Conservation (phyloP, 1,140 invertebrate species). For the Eulimnadia texana region DNA sequence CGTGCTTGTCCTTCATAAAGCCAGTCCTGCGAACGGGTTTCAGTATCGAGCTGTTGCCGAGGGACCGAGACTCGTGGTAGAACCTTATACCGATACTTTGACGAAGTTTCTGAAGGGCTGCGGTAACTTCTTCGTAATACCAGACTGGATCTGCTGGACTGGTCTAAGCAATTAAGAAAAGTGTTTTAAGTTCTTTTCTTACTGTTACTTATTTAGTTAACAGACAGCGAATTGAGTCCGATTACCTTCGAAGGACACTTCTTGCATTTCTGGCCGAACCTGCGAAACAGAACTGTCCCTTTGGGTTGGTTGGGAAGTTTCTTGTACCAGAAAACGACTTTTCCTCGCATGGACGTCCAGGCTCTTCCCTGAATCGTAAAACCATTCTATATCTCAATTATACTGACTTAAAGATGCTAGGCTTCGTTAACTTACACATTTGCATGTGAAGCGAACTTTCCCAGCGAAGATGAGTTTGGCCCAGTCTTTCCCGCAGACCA, state of each 20-base stretch:
- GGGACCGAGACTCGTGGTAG: too few species aligned
- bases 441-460: background rate
- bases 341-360: background rate
- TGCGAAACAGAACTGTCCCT: background rate
- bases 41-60: too few species aligned
- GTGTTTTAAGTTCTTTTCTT: background rate
- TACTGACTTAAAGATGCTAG: too few species aligned
- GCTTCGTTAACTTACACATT: background rate
- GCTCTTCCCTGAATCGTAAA: background rate
- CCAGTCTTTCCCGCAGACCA: background rate
- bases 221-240: background rate
- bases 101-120: background rate
- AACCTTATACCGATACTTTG: background rate
- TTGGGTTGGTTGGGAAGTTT: background rate
- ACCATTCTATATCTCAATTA: too few species aligned
- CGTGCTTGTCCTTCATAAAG: background rate
- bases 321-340: background rate
- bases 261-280: background rate
- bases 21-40: background rate
- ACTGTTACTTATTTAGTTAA: background rate
- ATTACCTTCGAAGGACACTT: background rate
- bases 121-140: background rate
- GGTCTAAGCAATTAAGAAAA: too few species aligned
- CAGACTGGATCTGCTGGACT: background rate
- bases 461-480: background rate